These are phyloP conservation scores for Cotesia glomerata DNA, from an alignment of 1,140 invertebrate species.

Conservation along the genomic window DNA sequence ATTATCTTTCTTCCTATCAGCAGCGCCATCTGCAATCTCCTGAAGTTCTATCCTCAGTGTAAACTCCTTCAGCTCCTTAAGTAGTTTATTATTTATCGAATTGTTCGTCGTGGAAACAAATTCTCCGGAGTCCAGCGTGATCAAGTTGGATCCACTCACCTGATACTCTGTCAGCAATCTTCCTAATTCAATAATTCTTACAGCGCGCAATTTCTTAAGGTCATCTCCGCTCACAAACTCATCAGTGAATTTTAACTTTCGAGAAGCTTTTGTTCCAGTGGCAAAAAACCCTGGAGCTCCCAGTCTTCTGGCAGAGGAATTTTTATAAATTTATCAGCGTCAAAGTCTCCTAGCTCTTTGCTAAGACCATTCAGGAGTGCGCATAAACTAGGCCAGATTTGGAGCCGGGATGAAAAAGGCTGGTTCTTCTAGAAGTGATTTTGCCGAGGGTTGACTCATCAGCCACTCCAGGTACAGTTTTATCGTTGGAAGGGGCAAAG, in stretches of 20 bases:
- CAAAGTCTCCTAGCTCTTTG: constrained; percentile 58
- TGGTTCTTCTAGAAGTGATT: constrained; percentile 64
- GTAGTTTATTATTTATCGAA: constrained; percentile 51
- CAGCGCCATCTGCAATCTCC: constrained; percentile 40
- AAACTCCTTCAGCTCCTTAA: constrained; percentile 58
- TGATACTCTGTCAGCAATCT: constrained; percentile 58
- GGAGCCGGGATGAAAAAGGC: constrained; percentile 71
- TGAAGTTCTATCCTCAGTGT: constrained; percentile 52
- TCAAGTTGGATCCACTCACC: constrained; percentile 55
- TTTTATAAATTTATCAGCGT: constrained; percentile 62
- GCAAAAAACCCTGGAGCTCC: constrained; percentile 80
- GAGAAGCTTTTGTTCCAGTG: constrained; percentile 70
- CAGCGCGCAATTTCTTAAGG: constrained; percentile 55
- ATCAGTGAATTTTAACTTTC: constrained; percentile 61
- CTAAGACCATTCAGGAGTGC: constrained; percentile 76
- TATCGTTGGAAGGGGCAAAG: constrained; percentile 74
- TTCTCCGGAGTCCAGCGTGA: constrained; percentile 11
- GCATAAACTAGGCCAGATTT: constrained; percentile 82
- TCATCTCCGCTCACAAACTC: constrained; percentile 44
- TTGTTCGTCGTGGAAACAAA: no score
- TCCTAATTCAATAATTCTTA: constrained; percentile 63
- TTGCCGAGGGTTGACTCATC: constrained; percentile 57
- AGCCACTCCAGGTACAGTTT: constrained; percentile 80
- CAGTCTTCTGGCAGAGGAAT: constrained; percentile 80
- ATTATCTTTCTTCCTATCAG: constrained; percentile 64